These are phyloP conservation scores for Seira ritae DNA, from an alignment of 2,888 invertebrate species.

Conservation along the genomic window DNA sequence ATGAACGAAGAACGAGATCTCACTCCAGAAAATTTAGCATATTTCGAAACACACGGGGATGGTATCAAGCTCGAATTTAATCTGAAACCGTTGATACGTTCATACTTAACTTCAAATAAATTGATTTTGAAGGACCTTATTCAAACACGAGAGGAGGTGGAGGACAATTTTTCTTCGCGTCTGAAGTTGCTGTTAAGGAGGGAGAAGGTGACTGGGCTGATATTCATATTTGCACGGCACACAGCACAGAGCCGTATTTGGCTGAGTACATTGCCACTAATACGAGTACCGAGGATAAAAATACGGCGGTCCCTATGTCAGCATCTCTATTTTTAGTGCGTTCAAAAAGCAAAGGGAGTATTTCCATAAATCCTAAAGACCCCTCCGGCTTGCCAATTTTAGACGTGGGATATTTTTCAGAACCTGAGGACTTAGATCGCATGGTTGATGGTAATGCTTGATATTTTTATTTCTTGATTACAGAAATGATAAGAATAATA, in stretches of 20 bases:
- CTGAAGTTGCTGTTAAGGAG: constrained; percentile 29
- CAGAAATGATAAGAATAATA: no score
- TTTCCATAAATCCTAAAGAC: constrained; percentile 26
- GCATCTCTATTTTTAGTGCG: neutral
- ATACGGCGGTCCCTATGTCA: neutral
- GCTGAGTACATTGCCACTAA: neutral
- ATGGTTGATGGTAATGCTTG: constrained; percentile 35
- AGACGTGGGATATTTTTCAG: constrained; percentile 21
- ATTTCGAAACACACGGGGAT: constrained; percentile 35
- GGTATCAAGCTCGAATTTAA: no score
- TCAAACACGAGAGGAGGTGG: constrained; percentile 6
- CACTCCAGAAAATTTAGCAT: constrained; percentile 38
- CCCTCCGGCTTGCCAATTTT: constrained; percentile 22
- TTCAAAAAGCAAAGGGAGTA: constrained; percentile 47
- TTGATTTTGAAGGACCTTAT: constrained; percentile 45
- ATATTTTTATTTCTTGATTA: no score
- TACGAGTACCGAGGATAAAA: neutral
- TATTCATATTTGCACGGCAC: constrained; percentile 29
- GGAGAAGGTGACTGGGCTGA: constrained; percentile 59
- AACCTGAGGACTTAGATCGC: constrained; percentile 15
- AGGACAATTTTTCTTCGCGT: constrained; percentile 46
- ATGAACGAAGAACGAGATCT: constrained; percentile 33
- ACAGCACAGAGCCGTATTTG: neutral
- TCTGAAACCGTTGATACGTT: no score
- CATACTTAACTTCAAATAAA: neutral